phyloP scores from a whole-genome alignment of 2,113 vertebrate species.

The Numenius arquata region DNA sequence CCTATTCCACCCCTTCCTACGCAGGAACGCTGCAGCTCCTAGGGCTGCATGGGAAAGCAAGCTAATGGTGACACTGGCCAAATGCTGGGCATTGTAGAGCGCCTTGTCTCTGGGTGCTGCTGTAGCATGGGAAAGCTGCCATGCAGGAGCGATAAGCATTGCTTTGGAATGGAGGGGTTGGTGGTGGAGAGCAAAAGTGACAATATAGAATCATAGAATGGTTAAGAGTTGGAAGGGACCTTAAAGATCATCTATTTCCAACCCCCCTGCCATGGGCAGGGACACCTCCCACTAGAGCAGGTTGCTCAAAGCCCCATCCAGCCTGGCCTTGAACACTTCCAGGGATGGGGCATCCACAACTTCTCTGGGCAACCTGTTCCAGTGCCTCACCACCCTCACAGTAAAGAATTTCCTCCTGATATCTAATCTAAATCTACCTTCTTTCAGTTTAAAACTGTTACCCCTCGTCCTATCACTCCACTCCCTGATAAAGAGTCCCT shows the following conservation, averaged over 20 bases:
- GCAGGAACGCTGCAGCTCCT: accelerated
- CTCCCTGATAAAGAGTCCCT: too few relatives aligned
- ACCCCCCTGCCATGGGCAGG: neutral
- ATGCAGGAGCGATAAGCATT: accelerated
- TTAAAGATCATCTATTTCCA: neutral
- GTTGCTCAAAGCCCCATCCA: neutral
- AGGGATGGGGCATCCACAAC: neutral
- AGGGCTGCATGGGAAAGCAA: neutral
- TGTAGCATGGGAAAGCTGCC: neutral
- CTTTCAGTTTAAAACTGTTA: too few relatives aligned
- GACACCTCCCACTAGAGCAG: neutral
- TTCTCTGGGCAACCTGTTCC: neutral
- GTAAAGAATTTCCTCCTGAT: too few relatives aligned
- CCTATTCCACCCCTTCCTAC: neutral
- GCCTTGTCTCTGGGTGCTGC: neutral
- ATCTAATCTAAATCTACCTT: too few relatives aligned
- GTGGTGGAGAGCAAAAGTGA: neutral
- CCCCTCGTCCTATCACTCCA: too few relatives aligned
- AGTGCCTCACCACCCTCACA: neutral
- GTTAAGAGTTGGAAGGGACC: neutral
- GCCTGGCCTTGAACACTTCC: neutral
- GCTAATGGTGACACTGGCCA: neutral
- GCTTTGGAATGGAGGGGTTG: accelerated
- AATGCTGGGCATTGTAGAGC: accelerated
- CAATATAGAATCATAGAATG: neutral